Evolutionary conservation across 2,113 vertebrate genomes (phyloP), one percentile per base, ranked within the genome.

Genomic region (Callocephalon fimbriatum): DNA sequence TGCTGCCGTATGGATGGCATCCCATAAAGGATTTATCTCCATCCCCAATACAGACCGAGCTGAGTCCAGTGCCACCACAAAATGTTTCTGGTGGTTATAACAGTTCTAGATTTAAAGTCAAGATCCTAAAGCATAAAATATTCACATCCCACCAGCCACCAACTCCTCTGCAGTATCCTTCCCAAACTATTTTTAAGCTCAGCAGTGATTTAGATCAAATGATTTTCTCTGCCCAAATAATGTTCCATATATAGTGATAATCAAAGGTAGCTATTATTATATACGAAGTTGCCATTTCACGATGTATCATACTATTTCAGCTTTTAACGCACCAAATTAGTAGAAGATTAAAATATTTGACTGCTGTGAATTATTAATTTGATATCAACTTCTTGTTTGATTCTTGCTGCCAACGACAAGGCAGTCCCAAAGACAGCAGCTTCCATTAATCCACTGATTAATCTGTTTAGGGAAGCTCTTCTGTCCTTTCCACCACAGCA

Each of bases 231-330:
- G 67, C 67, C 67, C 67, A 29, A 50, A 29, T 21, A 15, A 29
- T 4, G 25, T 50, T 50, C 18, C 8, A 18, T 10, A 14, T 14
- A 15, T 6, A 27, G n/a, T 4, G 45, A 15, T 21, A 37, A 50
- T 11, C 25, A 70, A 14, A 47, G 12, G n/a, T 20, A 14, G 67
- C 5, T 26, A 5, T 14, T 48, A 48, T 26, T 37, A 20, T 4
- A 29, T 7, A 13, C 22, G 14, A 74, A 51, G 12, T 9, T 27
- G 27, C 18, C 16, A 2, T 53, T 61, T 68, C n/a, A 14, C 2
- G 1, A 35, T 15, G 4, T 6, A 10, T 8, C 0, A 0, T 12
- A 11, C 40, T 6, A 20, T 35, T 35, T 47, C 20, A 40, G 32
- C 44, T 62, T 54, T 54, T 47, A 48, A 48, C 2, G 17, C 44